Evolutionary conservation across 2,888 invertebrate genomes (phyloP), one percentile per base, ranked within the genome.

Genomic region (Dryadula phaetusa): DNA sequence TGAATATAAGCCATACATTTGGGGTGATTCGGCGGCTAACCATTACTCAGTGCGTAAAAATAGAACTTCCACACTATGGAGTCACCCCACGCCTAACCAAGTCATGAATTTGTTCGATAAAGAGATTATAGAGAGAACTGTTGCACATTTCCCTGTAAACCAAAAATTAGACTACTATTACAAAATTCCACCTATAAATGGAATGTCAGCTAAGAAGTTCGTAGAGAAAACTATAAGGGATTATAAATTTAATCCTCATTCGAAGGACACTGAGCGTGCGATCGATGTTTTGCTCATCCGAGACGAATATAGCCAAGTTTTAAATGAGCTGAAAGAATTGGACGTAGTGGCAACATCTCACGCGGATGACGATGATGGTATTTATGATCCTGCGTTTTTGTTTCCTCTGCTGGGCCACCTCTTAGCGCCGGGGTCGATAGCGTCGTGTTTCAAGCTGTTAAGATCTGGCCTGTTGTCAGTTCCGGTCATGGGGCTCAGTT

Each of bases 311-410:
- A 77, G 79, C 1, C 70, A 71, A 10, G 70, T 79, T 7, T 64
- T 84, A 18, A 67, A 69, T 3, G 72, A 76, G 34, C 73, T 80
- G 16, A 78, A 75, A 54, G 76, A 75, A 16, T 60, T 67, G 0
- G 88, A 89, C 65, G 69, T 86, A 12, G 71, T 78, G 12, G 75
- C 78, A 6, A 66, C 74, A 1, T 85, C 86, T 2, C 87, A 89
- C 70, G 12, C 72, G 3, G 80, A 81, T 47, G 72, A 72, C 0
- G 84, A 84, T 37, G 82, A 82, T 42, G 84, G 92, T 3, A 89
- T 96, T 62, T 98, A 98, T 77, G 98, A 98, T 87, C 96, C 98
- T 1, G 93, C 95, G 28, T 98, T 98, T 82, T 89, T 97, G 73
- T 91, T 98, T 63, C 96, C 97, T 0, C 82, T 98, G 10, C 94